Base-by-base conservation (phyloP, 1,140 invertebrate species). In the Phortica variegata region DNA sequence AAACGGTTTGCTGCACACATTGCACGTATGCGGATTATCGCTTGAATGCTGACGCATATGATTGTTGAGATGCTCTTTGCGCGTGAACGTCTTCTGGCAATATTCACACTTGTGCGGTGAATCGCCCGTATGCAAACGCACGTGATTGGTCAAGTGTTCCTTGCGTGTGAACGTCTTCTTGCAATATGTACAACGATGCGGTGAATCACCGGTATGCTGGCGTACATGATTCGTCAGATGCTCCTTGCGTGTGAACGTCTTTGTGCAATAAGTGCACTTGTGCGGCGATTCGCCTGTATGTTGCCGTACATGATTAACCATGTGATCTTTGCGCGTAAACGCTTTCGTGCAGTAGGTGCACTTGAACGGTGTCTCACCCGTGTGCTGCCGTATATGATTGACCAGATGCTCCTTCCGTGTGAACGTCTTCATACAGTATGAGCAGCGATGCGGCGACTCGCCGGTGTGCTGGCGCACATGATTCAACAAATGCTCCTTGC, bases 121-220 rank as follows among this genome's bases (percentile, higher is more conserved):
- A 77, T 91, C 89, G 45, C 89, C 86, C 18, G 83, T 84, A 72
- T 85, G 83, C 36, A 80, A 70, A 7, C 86, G 81, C 61, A 93
- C 86, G 78, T 94, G 91, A 79, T 93, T 90, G 77, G 89, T 91
- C 70, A 93, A 83, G 78, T 94, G 91, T 79, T 93, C 90, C 77
- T 93, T 93, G 51, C 90, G 80, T 32, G 91, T 93, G 77, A 95
- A 84, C 3, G 78, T 77, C 72, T 89, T 90, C 52, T 85, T 84
- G 77, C 88, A 90, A 52, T 83, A 85, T 43, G 82, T 81, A 76
- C 88, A 90, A 58, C 84, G 82, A 70, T 87, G 84, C 36, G 84
- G 85, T 19, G 85, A 85, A 73, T 92, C 90, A 32, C 90, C 88
- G 4, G 89, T 92, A 70, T 93, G 90, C 62, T 83, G 82, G 8